phyloP scores from a whole-genome alignment of 2,888 invertebrate genomes.

The Arctia plantaginis region DNA sequence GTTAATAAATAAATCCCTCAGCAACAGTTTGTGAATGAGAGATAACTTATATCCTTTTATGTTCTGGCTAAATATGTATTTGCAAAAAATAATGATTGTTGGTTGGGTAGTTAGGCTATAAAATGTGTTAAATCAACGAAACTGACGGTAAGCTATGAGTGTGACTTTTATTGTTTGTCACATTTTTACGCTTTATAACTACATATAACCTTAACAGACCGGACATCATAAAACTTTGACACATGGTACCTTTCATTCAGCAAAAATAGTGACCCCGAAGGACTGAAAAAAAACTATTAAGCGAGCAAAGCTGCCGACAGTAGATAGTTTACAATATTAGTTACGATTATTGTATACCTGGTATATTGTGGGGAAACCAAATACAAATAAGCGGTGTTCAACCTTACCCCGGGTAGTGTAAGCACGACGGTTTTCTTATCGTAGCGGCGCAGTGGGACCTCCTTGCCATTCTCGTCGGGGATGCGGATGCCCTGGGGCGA shows the following conservation, averaged over 20 bases:
- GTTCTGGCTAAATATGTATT: background rate
- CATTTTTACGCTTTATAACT: background rate
- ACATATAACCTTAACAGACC: too few species aligned
- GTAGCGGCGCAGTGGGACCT: constrained; percentile 91
- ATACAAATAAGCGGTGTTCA: background rate
- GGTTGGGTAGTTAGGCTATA: too few species aligned
- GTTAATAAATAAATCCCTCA: too few species aligned
- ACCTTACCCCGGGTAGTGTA: constrained; percentile 90
- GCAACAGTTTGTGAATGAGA: too few species aligned
- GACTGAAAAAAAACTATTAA: too few species aligned
- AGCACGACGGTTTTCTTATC: constrained; percentile 95
- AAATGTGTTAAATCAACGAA: too few species aligned
- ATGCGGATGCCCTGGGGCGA: constrained; percentile 94
- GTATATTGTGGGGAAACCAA: background rate
- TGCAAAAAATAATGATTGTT: background rate
- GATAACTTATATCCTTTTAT: background rate
- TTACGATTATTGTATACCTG: background rate
- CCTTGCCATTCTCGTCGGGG: constrained; percentile 96
- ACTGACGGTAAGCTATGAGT: too few species aligned
- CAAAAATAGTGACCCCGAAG: background rate
- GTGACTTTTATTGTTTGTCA: background rate
- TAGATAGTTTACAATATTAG: background rate
- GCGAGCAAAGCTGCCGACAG: too few species aligned
- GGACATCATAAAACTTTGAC: too few species aligned
- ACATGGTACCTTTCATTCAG: too few species aligned